phyloP scores from a whole-genome alignment of 2,888 invertebrate genomes.

The Vanessa cardui region DNA sequence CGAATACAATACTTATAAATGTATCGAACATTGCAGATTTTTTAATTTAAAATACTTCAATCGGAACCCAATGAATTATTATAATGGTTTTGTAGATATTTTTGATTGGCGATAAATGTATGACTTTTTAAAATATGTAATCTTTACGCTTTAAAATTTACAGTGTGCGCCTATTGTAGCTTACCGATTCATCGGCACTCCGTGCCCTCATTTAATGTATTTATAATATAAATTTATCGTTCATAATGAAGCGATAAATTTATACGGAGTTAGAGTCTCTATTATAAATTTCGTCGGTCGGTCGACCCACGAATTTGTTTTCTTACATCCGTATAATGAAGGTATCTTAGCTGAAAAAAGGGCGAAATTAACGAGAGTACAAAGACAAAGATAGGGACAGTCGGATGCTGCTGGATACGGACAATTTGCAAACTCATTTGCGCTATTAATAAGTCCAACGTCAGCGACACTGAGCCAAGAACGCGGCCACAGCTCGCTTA shows the following conservation, averaged over 20 bases:
- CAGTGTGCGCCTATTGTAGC: not conserved
- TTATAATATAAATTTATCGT: slow-evolving; percentile 64
- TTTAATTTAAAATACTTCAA: not conserved
- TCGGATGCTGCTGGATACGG: slow-evolving; percentile 53
- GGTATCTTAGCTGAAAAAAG: slow-evolving; percentile 51
- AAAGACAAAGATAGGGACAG: slow-evolving; percentile 59
- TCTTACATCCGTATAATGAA: slow-evolving; percentile 63
- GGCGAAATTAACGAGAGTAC: slow-evolving; percentile 52
- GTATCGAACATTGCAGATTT: not conserved
- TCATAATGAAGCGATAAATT: slow-evolving; percentile 67
- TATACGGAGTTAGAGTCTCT: slow-evolving; percentile 48
- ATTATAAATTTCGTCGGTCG: slow-evolving; percentile 64
- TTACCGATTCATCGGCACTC: slow-evolving; percentile 12
- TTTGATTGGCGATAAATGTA: not conserved
- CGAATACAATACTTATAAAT: slow-evolving; percentile 4
- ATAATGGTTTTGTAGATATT: not conserved
- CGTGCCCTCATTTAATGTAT: slow-evolving; percentile 42
- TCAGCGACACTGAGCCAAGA: slow-evolving; percentile 18
- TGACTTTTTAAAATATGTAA: not conserved
- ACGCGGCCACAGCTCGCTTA: slow-evolving; percentile 7
- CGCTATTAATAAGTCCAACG: slow-evolving; percentile 50
- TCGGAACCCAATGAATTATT: not conserved
- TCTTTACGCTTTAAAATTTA: not conserved
- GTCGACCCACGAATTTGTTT: slow-evolving; percentile 57
- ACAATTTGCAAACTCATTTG: slow-evolving; percentile 64